phyloP scores from a whole-genome alignment of 2,888 invertebrate species.

The Timandra comae region DNA sequence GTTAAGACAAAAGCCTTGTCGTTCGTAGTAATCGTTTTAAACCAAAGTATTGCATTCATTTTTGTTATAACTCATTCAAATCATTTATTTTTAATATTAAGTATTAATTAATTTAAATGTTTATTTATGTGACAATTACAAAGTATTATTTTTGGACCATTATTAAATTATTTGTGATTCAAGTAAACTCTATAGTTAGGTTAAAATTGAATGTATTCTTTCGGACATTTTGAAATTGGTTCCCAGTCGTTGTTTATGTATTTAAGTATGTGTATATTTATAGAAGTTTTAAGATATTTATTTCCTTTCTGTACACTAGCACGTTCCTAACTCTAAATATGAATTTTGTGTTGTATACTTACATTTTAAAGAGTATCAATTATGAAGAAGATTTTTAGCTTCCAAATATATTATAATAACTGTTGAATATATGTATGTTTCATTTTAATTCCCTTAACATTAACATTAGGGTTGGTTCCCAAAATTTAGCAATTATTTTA shows the following conservation, averaged over 20 bases:
- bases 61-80: conserved; percentile 43
- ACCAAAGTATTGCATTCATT: conserved; percentile 64
- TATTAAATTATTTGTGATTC: conserved; percentile 37
- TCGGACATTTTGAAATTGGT: conserved; percentile 15
- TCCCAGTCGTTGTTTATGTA: conserved; percentile 12
- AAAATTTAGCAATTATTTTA: too few species aligned
- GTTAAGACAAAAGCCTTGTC: conserved; percentile 16
- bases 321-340: conserved; percentile 48
- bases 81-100: conserved; percentile 35
- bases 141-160: conserved; percentile 60
- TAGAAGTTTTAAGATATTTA: conserved; percentile 27
- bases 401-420: conserved; percentile 67
- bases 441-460: too few species aligned
- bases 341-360: conserved; percentile 55
- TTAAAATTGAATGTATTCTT: conserved; percentile 1
- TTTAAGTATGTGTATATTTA: conserved; percentile 19
- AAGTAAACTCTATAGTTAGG: conserved; percentile 19
- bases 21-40: conserved; percentile 41
- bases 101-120: conserved; percentile 43
- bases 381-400: conserved; percentile 55
- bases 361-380: conserved; percentile 42
- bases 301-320: conserved; percentile 34
- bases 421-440: conserved; percentile 53
- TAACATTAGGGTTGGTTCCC: too few species aligned
- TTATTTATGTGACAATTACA: conserved; percentile 34